These are phyloP conservation scores for Apodemus speciosus DNA, from an alignment of 2,113 vertebrate species.

Conservation along the genomic window DNA sequence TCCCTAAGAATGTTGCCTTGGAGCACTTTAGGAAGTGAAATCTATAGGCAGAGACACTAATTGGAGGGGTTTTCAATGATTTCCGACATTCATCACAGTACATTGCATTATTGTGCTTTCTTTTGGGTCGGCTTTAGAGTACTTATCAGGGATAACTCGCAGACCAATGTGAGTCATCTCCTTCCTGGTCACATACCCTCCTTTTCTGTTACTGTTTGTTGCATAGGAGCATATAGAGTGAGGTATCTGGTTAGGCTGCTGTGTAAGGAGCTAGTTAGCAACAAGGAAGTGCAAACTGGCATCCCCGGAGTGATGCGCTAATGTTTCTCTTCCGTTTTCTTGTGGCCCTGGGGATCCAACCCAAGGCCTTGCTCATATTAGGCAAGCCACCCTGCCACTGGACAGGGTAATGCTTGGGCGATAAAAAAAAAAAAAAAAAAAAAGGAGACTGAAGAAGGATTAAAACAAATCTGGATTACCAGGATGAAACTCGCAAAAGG, in stretches of 20 bases:
- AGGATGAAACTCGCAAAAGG: background rate
- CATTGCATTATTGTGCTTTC: background rate
- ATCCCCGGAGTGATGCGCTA: background rate
- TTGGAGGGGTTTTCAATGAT: background rate
- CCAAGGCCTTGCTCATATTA: background rate
- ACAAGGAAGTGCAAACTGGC: background rate
- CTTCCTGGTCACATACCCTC: background rate
- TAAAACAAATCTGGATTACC: background rate
- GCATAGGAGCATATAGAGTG: background rate
- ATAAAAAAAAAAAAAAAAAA: too few relatives aligned
- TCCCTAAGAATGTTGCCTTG: background rate
- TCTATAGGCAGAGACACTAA: background rate
- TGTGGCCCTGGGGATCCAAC: background rate
- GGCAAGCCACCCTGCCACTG: background rate
- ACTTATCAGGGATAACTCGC: background rate
- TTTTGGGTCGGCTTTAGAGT: background rate
- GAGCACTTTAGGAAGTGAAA: background rate
- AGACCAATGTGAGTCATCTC: background rate
- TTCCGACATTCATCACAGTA: background rate
- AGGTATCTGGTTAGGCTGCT: background rate
- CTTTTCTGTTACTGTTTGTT: background rate
- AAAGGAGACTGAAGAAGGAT: background rate
- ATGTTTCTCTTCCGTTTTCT: too few relatives aligned
- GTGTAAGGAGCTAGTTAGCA: background rate
- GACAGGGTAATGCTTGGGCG: background rate